Percentiles rank a stretch among this genome's conserved stretches.
Conservation (phyloP, 2,797 vertebrate genomes). For the Acrossocheilus fasciatus region DNA sequence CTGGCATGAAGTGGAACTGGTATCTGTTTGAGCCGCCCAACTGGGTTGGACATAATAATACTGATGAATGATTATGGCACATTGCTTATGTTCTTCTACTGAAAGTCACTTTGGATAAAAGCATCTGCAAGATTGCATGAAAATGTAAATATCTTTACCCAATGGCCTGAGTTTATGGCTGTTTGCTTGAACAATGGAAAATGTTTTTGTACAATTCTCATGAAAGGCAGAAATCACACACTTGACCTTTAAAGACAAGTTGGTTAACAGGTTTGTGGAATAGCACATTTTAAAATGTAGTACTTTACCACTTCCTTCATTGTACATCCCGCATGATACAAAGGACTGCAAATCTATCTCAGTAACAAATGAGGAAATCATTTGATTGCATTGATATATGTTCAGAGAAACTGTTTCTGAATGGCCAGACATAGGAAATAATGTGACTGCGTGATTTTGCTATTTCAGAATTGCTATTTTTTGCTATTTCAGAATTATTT, state of each 20-base stretch:
- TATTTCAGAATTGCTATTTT: not conserved
- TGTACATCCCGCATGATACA: not conserved
- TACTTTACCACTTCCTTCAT: not conserved
- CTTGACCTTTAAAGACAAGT: not conserved
- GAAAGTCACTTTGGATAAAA: not conserved
- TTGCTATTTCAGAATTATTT: conserved; percentile 25
- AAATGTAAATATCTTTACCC: not conserved
- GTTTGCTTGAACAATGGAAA: not conserved
- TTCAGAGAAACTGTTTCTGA: not conserved
- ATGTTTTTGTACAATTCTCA: not conserved
- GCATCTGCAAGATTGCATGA: not conserved
- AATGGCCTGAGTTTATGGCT: not conserved
- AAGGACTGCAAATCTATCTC: not conserved
- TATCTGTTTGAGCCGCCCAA: not conserved
- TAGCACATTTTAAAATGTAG: not conserved
- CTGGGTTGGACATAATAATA: not conserved
- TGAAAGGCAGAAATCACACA: not conserved
- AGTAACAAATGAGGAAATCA: not conserved
- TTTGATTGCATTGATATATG: not conserved
- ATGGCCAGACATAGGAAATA: not conserved
- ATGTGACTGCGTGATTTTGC: conserved; percentile 13
- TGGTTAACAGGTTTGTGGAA: not conserved
- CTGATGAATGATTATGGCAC: not conserved
- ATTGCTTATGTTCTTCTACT: not conserved
- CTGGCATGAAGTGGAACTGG: not conserved